phyloP scores from a whole-genome alignment of 2,113 vertebrate species.

The Ranitomeya variabilis region DNA sequence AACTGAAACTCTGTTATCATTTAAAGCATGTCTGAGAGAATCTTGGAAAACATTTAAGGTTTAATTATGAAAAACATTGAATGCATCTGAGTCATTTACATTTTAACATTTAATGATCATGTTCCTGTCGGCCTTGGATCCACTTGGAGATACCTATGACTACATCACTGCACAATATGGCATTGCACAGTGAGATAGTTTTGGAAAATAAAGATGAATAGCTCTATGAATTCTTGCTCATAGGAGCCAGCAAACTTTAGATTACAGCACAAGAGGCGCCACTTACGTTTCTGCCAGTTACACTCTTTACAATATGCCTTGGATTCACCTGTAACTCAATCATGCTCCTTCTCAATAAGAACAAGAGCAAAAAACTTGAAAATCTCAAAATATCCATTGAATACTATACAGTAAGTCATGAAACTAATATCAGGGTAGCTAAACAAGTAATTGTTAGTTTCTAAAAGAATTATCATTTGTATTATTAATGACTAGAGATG shows the following conservation, averaged over 20 bases:
- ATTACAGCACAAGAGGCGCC: constrained; percentile 34
- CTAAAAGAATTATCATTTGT: no score
- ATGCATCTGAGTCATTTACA: not conserved
- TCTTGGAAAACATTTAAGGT: not conserved
- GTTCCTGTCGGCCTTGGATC: not conserved
- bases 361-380: not conserved
- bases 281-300: constrained; percentile 17
- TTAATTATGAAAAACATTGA: not conserved
- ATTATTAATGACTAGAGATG: no score
- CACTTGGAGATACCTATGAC: constrained; percentile 4
- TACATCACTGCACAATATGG: constrained; percentile 14
- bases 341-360: not conserved
- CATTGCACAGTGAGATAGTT: constrained; percentile 62
- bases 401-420: no score
- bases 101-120: constrained; percentile 15
- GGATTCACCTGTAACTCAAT: constrained; percentile 17
- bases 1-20: not conserved
- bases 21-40: not conserved
- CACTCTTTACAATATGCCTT: constrained; percentile 11
- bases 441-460: no score
- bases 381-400: no score
- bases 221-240: constrained; percentile 60
- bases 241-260: constrained; percentile 55
- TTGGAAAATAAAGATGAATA: constrained; percentile 62
- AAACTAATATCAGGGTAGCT: no score